A percentile compares a stretch with the other conserved stretches of the same genome.
phyloP scores from a whole-genome alignment of 2,113 vertebrate genomes.

The Patagioenas fasciata region DNA sequence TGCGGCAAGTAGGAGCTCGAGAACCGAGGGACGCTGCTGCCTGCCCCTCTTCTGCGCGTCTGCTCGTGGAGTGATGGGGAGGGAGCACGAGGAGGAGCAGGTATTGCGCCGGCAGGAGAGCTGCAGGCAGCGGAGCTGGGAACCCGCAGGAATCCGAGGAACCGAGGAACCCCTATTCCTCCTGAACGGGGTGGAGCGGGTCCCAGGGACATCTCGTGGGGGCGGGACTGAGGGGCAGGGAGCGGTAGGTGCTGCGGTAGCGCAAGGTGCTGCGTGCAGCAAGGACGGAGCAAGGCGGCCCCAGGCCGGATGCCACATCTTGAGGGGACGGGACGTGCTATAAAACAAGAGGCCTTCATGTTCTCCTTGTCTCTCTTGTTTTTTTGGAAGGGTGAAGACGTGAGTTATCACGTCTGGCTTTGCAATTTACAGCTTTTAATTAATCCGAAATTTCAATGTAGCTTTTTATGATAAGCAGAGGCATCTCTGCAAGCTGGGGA shows the following conservation, averaged over 20 bases:
- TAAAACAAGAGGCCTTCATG: not conserved
- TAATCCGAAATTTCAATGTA: slow-evolving; percentile 64
- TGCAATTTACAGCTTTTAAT: slow-evolving; percentile 73
- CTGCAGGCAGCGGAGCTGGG: not conserved
- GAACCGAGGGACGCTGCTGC: not conserved
- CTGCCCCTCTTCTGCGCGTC: not conserved
- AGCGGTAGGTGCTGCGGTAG: fast-evolving
- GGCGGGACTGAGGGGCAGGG: not conserved
- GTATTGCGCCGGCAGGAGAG: not conserved
- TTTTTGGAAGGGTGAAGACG: not conserved
- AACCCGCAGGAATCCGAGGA: fast-evolving
- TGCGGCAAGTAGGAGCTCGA: not conserved
- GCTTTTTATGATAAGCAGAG: slow-evolving; percentile 57
- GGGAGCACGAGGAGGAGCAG: fast-evolving
- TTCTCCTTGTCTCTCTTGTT: not conserved
- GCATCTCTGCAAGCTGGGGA: slow-evolving; percentile 54
- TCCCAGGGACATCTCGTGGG: fast-evolving
- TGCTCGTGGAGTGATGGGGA: fast-evolving
- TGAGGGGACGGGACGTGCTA: fast-evolving
- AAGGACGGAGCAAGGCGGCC: fast-evolving
- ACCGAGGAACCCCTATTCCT: fast-evolving
- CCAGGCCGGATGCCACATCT: not conserved
- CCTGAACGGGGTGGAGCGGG: fast-evolving
- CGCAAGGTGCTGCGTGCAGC: fast-evolving
- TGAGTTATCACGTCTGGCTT: slow-evolving; percentile 18